Conservation (phyloP, 1,140 invertebrate species). For the Drosophila pachea region DNA sequence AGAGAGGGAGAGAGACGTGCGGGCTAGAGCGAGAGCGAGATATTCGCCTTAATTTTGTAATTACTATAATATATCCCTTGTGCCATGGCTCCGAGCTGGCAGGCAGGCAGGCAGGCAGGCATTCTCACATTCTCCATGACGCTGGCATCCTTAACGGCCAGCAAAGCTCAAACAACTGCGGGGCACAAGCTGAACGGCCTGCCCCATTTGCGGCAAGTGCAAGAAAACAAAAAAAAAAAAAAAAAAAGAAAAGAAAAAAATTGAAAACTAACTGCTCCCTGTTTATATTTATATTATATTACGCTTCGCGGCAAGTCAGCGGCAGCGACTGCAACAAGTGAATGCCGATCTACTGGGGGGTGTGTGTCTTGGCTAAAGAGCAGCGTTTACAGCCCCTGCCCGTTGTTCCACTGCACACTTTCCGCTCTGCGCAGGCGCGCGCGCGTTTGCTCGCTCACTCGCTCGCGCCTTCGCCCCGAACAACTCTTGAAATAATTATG, state of each 20-base stretch:
- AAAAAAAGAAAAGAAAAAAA: slow-evolving; percentile 32
- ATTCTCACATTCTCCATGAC: slow-evolving; percentile 48
- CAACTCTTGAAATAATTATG: slow-evolving; percentile 65
- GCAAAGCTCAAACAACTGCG: slow-evolving; percentile 67
- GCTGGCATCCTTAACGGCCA: slow-evolving; percentile 64
- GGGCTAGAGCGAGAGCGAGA: slow-evolving; percentile 13
- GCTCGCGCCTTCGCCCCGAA: slow-evolving; percentile 35
- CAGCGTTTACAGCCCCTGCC: slow-evolving; percentile 43
- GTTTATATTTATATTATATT: slow-evolving; percentile 65
- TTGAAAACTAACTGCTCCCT: slow-evolving; percentile 73
- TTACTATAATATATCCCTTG: slow-evolving; percentile 69
- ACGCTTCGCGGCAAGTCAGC: slow-evolving; percentile 45
- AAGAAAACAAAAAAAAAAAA: slow-evolving; percentile 37
- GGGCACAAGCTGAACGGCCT: slow-evolving; percentile 43
- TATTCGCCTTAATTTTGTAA: slow-evolving; percentile 66
- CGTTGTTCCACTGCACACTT: not conserved
- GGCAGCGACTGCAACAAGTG: slow-evolving; percentile 35
- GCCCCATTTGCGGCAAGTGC: slow-evolving; percentile 24
- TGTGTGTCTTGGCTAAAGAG: slow-evolving; percentile 66
- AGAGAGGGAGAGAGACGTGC: slow-evolving; percentile 8
- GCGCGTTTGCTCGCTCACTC: slow-evolving; percentile 47
- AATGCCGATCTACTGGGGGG: slow-evolving; percentile 40
- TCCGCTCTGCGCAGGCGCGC: slow-evolving; percentile 36
- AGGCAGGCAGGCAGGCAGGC: slow-evolving; percentile 20
- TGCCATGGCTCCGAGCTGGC: slow-evolving; percentile 32